Conservation (phyloP, 2,888 invertebrate species). For the Patella ulyssiponensis region DNA sequence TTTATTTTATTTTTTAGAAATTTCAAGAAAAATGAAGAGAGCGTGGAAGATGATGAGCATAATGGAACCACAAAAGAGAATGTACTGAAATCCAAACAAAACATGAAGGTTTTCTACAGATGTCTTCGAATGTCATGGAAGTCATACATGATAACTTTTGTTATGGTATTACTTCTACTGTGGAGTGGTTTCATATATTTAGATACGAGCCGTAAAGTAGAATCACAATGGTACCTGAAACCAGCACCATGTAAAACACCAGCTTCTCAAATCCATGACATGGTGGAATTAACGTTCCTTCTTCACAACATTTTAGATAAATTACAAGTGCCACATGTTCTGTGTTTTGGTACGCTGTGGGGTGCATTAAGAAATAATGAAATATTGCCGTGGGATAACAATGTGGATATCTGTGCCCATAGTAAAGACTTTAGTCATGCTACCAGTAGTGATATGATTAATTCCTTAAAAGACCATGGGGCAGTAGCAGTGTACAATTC, state of each 20-base stretch:
- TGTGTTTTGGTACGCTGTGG: slow-evolving; percentile 77
- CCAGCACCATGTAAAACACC: slow-evolving; percentile 34
- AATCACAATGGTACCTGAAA: slow-evolving; percentile 33
- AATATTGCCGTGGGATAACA: slow-evolving; percentile 76
- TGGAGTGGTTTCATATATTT: slow-evolving; percentile 6
- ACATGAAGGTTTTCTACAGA: too few relatives aligned
- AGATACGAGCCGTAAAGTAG: not conserved
- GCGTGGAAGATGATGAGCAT: too few relatives aligned
- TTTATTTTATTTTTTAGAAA: too few relatives aligned
- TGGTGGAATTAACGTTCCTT: slow-evolving; percentile 66
- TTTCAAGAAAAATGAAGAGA: too few relatives aligned
- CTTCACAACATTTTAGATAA: slow-evolving; percentile 72
- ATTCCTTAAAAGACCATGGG: slow-evolving; percentile 73
- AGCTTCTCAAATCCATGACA: slow-evolving; percentile 47
- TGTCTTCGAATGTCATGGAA: too few relatives aligned
- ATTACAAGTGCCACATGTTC: slow-evolving; percentile 75
- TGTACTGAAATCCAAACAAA: too few relatives aligned
- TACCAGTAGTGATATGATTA: slow-evolving; percentile 53
- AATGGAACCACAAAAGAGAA: too few relatives aligned
- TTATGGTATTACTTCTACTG: not conserved
- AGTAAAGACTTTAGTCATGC: not conserved
- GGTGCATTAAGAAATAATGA: slow-evolving; percentile 75
- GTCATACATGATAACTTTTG: not conserved
- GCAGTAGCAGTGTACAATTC: slow-evolving; percentile 74
- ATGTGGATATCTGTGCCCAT: slow-evolving; percentile 74